A percentile compares a stretch with the other conserved stretches of the same genome.
Evolutionary conservation across 2,113 vertebrate species (phyloP).

Genomic region (Hylia prasina): DNA sequence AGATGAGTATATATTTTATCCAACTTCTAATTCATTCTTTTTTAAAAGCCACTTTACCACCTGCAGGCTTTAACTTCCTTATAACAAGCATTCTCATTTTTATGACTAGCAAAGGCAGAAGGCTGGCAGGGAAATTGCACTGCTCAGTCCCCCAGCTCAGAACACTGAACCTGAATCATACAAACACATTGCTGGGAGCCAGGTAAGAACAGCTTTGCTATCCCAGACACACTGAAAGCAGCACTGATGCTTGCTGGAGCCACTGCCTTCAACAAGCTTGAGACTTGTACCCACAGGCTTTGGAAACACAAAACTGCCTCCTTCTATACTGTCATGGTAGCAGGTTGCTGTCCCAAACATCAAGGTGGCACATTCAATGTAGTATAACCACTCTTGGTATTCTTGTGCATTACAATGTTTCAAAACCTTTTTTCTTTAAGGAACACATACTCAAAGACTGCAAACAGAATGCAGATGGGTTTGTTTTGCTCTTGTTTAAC

Average conservation of each 20-base stretch:
- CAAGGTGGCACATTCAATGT: background rate
- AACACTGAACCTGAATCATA: background rate
- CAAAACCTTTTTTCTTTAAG: background rate
- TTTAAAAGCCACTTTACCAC: background rate
- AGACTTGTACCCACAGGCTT: background rate
- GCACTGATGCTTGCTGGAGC: background rate
- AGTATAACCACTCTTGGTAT: background rate
- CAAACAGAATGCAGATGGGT: background rate
- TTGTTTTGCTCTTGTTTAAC: background rate
- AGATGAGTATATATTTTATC: background rate
- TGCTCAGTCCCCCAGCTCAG: background rate
- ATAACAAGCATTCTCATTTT: background rate
- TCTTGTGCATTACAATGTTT: background rate
- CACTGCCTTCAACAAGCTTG: background rate
- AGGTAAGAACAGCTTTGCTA: background rate
- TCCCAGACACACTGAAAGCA: background rate
- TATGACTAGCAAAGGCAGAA: background rate
- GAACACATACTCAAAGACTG: background rate
- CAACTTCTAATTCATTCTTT: background rate
- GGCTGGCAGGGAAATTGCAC: background rate
- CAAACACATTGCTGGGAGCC: background rate
- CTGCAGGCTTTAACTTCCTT: background rate
- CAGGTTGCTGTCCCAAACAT: background rate
- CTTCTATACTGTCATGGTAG: rapidly evolving
- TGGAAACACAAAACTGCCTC: background rate